phyloP scores from a whole-genome alignment of 2,888 invertebrate species.

The Liodrosophila aerea region DNA sequence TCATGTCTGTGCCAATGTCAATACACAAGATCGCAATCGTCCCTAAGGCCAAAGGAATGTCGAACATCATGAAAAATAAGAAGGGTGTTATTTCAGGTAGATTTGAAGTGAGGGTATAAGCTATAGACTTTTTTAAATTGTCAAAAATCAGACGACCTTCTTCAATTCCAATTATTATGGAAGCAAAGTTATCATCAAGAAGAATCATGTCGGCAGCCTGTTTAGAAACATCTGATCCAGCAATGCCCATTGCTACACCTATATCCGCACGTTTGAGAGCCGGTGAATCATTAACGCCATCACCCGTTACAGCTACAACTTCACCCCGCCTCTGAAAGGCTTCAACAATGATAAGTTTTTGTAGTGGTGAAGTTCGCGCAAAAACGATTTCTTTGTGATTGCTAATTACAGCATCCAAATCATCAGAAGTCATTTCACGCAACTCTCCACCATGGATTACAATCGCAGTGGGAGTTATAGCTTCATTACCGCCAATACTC shows the following conservation, averaged over 20 bases:
- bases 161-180: slow-evolving; percentile 97
- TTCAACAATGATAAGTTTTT: slow-evolving; percentile 96
- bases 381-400: slow-evolving; percentile 98
- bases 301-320: slow-evolving; percentile 95
- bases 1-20: slow-evolving; percentile 99
- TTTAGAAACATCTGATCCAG: slow-evolving; percentile 96
- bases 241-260: slow-evolving; percentile 97
- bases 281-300: slow-evolving; percentile 96
- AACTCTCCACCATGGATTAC: slow-evolving; percentile 95
- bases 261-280: slow-evolving; percentile 96
- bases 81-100: slow-evolving; percentile 99
- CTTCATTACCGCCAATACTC: no score
- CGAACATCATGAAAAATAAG: slow-evolving; percentile 97
- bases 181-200: slow-evolving; percentile 99
- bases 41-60: slow-evolving; percentile 96
- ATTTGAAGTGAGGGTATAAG: slow-evolving; percentile 97
- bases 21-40: slow-evolving; percentile 99
- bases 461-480: slow-evolving; percentile 95
- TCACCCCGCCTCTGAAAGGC: slow-evolving; percentile 96
- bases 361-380: slow-evolving; percentile 97
- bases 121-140: slow-evolving; percentile 98
- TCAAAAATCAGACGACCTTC: slow-evolving; percentile 98
- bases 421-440: slow-evolving; percentile 92
- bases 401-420: slow-evolving; percentile 95
- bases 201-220: slow-evolving; percentile 99